Conservation (phyloP, 2,888 invertebrate species). For the Apocheima hispidaria region DNA sequence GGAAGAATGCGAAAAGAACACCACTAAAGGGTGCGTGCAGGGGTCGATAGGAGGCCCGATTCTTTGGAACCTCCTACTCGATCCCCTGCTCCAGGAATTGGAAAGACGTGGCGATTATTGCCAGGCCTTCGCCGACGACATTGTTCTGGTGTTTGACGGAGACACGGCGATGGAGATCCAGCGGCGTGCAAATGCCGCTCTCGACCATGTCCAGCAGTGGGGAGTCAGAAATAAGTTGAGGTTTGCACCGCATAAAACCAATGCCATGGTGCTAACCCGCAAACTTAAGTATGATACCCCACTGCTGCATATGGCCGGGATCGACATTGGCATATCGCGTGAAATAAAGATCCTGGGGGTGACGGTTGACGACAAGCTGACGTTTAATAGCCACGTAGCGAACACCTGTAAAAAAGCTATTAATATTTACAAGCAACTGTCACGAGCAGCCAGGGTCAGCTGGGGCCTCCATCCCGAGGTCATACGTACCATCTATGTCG, state of each 20-base stretch:
- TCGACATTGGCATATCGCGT: neutral
- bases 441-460: neutral
- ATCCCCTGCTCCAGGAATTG: neutral
- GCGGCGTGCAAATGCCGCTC: neutral
- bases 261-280: no score
- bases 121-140: neutral
- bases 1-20: no score
- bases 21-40: neutral
- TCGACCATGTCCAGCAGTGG: no score
- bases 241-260: no score
- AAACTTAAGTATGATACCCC: no score
- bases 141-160: neutral
- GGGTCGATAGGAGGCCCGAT: neutral
- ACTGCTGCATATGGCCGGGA: neutral
- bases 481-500: neutral
- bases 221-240: no score
- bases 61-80: neutral
- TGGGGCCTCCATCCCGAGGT: neutral
- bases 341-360: neutral
- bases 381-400: neutral
- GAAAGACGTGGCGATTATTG: neutral
- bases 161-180: neutral
- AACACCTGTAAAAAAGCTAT: neutral
- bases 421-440: neutral
- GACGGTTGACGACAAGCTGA: neutral